phyloP scores from a whole-genome alignment of 2,888 invertebrate species.

The Galerucella pusilla region DNA sequence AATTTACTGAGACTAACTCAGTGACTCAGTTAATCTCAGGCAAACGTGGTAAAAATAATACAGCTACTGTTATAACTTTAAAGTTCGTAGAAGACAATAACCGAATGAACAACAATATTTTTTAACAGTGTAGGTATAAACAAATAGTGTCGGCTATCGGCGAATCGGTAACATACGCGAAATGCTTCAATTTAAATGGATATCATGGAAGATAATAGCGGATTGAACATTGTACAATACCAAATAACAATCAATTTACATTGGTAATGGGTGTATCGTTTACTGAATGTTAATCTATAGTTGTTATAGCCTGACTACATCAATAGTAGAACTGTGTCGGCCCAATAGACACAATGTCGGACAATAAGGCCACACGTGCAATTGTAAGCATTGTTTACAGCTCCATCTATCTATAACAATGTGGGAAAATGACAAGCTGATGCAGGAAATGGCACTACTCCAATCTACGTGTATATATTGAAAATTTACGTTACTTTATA shows the following conservation, averaged over 20 bases:
- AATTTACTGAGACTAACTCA: too few relatives aligned
- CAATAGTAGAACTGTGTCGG: conserved; percentile 62
- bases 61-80: not conserved
- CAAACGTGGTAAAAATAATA: too few relatives aligned
- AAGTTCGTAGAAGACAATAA: not conserved
- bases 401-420: conserved; percentile 61
- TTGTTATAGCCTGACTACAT: conserved; percentile 63
- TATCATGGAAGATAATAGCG: conserved; percentile 47
- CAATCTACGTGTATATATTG: conserved; percentile 37
- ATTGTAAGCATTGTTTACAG: conserved; percentile 62
- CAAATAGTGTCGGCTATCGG: conserved; percentile 23
- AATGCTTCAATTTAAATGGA: conserved; percentile 41
- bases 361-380: conserved; percentile 62
- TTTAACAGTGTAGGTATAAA: conserved; percentile 6
- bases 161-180: conserved; percentile 30
- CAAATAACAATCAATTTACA: conserved; percentile 63
- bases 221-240: conserved; percentile 50
- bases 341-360: conserved; percentile 60
- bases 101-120: not conserved
- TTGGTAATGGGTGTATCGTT: conserved; percentile 64
- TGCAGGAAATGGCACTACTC: conserved; percentile 55
- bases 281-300: conserved; percentile 64
- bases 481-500: conserved; percentile 36
- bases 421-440: conserved; percentile 59
- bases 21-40: too few relatives aligned